A percentile compares a stretch with the other conserved stretches of the same genome.
phyloP scores from a whole-genome alignment of 1,140 invertebrate species.

The Ditylenchus dipsaci region DNA sequence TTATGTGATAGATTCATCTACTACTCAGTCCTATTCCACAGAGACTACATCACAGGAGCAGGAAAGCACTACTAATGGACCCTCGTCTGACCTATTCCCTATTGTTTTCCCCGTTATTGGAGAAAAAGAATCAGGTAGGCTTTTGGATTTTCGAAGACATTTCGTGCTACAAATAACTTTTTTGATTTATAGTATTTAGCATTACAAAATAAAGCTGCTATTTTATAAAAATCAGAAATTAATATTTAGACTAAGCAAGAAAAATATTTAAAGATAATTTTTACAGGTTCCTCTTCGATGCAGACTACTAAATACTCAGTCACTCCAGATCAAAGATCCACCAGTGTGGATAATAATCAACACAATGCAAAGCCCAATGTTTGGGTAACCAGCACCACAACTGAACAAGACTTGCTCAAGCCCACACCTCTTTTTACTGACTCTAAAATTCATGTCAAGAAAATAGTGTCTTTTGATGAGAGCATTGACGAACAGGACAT shows the following conservation, averaged over 20 bases:
- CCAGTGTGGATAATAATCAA: background rate
- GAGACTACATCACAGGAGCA: background rate
- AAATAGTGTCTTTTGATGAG: conserved; percentile 11
- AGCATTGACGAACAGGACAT: background rate
- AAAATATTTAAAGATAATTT: no score
- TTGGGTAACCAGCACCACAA: background rate
- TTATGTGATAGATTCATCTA: no score
- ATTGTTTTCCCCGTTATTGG: background rate
- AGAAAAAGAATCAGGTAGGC: background rate
- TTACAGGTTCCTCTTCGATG: no score
- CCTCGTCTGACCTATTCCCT: background rate
- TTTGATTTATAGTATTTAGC: no score
- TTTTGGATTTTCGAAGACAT: no score
- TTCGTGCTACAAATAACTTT: no score
- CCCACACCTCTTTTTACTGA: conserved; percentile 4
- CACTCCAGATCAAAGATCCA: background rate
- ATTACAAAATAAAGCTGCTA: no score
- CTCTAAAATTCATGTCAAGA: conserved; percentile 11
- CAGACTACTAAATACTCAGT: background rate
- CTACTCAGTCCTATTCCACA: background rate
- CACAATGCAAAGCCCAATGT: background rate
- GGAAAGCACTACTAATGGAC: background rate
- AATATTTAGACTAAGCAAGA: no score
- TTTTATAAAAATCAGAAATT: no score
- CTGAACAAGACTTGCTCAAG: background rate